Base-by-base conservation (phyloP, 2,888 invertebrate genomes). In the Branchinecta sandiegonensis region DNA sequence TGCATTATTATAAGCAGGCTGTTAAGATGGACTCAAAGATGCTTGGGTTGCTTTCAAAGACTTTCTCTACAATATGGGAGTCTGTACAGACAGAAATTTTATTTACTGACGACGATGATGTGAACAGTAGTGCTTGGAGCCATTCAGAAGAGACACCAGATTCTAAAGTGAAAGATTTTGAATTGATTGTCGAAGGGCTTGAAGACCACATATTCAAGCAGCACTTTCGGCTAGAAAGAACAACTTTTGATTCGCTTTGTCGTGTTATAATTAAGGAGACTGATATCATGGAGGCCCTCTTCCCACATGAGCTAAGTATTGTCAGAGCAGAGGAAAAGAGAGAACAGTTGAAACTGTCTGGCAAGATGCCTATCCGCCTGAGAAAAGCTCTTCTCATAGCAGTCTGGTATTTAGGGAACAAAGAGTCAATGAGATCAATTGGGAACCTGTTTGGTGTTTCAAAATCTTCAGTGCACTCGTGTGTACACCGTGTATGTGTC, bases 41-140 rank as follows among this genome's bases (percentile, higher is more conserved):
- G 50, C 50, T 48, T 11, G 50, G n/a, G n/a, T n/a, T n/a, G n/a
- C n/a, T n/a, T n/a, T n/a, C n/a, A n/a, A n/a, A n/a, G n/a, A n/a
- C n/a, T 48, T 48, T 48, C 50, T 48, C 50, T 48, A 48, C 50
- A 48, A 48, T 48, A 48, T 48, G 50, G 50, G 11, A 48, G 50
- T 48, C 50, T 48, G 11, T 48, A 48, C 50, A 48, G 50, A 48
- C 50, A 48, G 50, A 48, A 48, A 48, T 48, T 48, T n/a, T 48
- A 48, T 48, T 48, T 48, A n/a, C 50, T 48, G 50, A 48, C 50
- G n/a, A n/a, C n/a, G 50, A 48, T 48, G 50, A 48, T 48, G 50
- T 11, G 11, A n/a, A 48, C 50, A 48, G 11, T 48, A 48, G 50
- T n/a, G n/a, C 50, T 48, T 48, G 50, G 50, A 48, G 50, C 50